Conservation (phyloP, 2,888 invertebrate species). For the Willowsia nigromaculata region DNA sequence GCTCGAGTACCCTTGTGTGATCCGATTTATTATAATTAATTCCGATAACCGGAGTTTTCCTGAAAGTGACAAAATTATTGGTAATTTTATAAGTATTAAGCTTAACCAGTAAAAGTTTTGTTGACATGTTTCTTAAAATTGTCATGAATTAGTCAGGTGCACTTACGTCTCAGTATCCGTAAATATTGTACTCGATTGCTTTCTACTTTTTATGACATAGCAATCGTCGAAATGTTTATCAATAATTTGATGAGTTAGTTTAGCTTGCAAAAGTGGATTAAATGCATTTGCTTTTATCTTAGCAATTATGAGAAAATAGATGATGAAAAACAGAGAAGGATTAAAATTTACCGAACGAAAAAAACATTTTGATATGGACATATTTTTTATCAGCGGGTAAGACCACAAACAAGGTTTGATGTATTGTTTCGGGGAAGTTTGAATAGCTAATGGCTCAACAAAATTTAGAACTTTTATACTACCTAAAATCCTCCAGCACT, state of each 20-base stretch:
- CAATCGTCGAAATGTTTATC: constrained; percentile 19
- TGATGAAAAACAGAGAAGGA: background rate
- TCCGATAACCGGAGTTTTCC: constrained; percentile 53
- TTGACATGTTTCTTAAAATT: too few species aligned
- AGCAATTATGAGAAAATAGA: background rate
- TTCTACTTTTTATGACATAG: constrained; percentile 13
- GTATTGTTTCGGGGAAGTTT: too few species aligned
- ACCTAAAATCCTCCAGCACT: too few species aligned
- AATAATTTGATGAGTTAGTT: background rate
- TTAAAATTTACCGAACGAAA: too few species aligned
- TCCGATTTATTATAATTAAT: constrained; percentile 30
- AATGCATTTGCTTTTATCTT: background rate
- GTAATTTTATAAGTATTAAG: too few species aligned
- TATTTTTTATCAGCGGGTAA: too few species aligned
- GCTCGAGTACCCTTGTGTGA: background rate
- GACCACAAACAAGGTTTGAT: too few species aligned
- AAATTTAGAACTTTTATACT: too few species aligned
- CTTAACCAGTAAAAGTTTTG: too few species aligned
- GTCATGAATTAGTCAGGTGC: too few species aligned
- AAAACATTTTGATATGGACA: too few species aligned
- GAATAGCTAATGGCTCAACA: too few species aligned
- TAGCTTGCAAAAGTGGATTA: background rate
- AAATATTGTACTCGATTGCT: background rate
- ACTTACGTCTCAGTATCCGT: background rate
- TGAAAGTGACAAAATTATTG: background rate